Base-by-base conservation (phyloP, 2,113 vertebrate species). In the Scopus umbretta region DNA sequence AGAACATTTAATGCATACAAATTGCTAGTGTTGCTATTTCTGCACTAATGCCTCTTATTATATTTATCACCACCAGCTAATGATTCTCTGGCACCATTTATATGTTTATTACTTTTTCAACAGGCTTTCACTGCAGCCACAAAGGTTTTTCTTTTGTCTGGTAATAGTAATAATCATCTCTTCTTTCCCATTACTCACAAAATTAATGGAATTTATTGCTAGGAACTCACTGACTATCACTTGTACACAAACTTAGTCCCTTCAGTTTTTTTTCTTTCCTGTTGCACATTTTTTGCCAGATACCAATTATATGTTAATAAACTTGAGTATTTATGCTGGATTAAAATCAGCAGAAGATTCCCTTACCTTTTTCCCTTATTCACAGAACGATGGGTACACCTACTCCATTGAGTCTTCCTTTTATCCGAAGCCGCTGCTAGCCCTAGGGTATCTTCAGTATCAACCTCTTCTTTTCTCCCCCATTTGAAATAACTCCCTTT, bases 1-100 rank as follows among this genome's bases (percentile, higher is more conserved):
- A 32, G 43, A 79, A 82, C 61, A 73, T 65, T 50, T 76, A 95
- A 92, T 66, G 67, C 71, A 70, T 29, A 61, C 74, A 94, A 92
- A 88, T 95, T 73, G 74, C 75, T 50, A 56, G 18, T 30, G n/a
- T 45, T 80, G 66, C 70, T 68, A 53, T 94, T 88, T 90, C 91
- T 90, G 36, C 61, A 86, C 59, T 94, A 91, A 91, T 71, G 83
- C 65, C 81, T 91, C 72, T 59, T 73, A 76, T 49, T 83, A 26
- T 45, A 91, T 88, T 94, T 96, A 95, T 95, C 86, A 80, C 49
- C 53, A 67, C 11, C 68, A 92, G 79, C 73, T 79, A 94, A 89
- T 65, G 59, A 92, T 89, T 86, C 88, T 80, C 65, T 71, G 71
- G 67, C 66, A 72, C 40, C 43, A 76, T 90, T 82, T 92, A 71